Evolutionary conservation across 2,113 vertebrate species (phyloP), one percentile per base, ranked within the genome.

Genomic region (Prolemur simus): DNA sequence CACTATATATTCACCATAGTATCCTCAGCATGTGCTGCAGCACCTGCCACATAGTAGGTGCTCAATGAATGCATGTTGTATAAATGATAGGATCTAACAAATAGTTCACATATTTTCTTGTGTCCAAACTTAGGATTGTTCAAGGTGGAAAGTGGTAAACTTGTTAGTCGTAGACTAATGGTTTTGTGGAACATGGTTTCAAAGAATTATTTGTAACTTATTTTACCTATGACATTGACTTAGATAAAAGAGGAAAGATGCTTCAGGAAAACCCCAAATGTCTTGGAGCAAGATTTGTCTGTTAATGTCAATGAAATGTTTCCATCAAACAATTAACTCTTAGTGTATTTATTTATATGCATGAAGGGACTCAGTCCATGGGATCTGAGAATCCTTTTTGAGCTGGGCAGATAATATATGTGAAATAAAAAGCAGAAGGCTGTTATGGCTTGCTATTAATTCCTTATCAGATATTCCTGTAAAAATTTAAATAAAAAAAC

Each of bases 401-500:
- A 94, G 47, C 27, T 82, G 34, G 9, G 42, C 27, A 82, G 71
- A 94, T 86, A 34, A 74, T 87, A 42, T 9, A 23, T 73, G 27
- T 39, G 27, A 95, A 93, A 91, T 82, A 78, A 86, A 86, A 96
- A 32, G 68, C 14, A 83, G 82, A 96, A 95, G 42, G 1, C 7
- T 77, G 76, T 91, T 56, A 56, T n/a, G n/a, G 15, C 47, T 78
- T 77, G 49, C 49, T 88, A 82, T 81, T 96, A 94, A 96, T 90
- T 92, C 45, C 49, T 89, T 82, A 81, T 89, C 95, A 92, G 69
- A 66, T 86, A 81, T 69, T 76, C 73, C 21, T 91, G 10, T 86
- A 47, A 96, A 97, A 97, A 95, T 97, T 95, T 96, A 89, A 97
- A 87, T 96, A 92, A 96, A 91, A 97, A 95, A 98, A 80, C 69